Evolutionary conservation across 2,113 vertebrate species (phyloP).

Genomic region (Nansenia antarctica): DNA sequence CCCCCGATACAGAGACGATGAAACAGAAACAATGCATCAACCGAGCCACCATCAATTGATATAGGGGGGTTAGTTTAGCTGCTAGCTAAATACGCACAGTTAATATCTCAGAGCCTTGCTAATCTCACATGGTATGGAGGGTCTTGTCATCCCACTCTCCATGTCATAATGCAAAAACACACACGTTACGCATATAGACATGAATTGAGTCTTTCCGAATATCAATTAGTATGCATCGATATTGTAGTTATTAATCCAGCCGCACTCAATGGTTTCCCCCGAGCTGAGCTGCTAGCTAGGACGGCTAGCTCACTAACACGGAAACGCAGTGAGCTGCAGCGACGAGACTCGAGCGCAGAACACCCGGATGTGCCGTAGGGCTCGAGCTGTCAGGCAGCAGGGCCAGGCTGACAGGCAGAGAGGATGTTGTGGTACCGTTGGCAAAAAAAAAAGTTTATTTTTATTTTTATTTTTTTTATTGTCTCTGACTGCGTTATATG

Average conservation of each 20-base stretch:
- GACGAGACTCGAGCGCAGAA: conserved; percentile 30
- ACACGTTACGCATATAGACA: conserved; percentile 18
- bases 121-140: conserved; percentile 69
- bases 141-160: conserved; percentile 58
- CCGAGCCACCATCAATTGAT: conserved; percentile 56
- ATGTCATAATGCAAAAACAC: conserved; percentile 24
- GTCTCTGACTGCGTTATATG: no score
- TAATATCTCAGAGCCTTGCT: conserved; percentile 51
- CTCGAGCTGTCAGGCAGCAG: conserved; percentile 60
- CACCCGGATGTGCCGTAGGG: conserved; percentile 50
- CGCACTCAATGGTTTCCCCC: conserved; percentile 48
- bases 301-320: conserved; percentile 58
- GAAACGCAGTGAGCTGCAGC: conserved; percentile 71
- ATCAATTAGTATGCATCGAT: conserved; percentile 50
- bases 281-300: conserved; percentile 59
- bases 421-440: no score
- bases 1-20: conserved; percentile 47
- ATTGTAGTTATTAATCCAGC: conserved; percentile 39
- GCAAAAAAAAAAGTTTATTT: no score
- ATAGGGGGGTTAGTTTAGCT: conserved; percentile 45
- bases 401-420: no score
- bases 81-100: conserved; percentile 67
- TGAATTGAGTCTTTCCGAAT: conserved; percentile 27
- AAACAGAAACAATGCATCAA: conserved; percentile 26
- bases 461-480: no score